Base-by-base conservation (phyloP, 2,888 invertebrate species). In the Augiades crinisus region DNA sequence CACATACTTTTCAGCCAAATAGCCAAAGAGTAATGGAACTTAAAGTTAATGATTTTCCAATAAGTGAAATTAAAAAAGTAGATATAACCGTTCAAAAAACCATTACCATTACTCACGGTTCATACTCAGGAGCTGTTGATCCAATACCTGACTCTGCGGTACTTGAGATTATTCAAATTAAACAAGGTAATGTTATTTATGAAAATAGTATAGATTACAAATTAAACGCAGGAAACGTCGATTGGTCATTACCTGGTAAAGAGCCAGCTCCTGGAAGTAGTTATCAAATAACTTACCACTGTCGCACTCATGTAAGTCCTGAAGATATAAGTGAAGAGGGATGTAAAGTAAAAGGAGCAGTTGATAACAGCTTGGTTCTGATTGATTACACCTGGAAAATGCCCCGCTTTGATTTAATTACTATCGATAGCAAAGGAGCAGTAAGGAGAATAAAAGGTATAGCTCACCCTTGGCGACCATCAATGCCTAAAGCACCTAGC, bases 361-460 rank as follows among this genome's bases (percentile, higher is more conserved):
- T 36, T 36, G 36, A 36, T 36, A 36, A 36, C 36, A 36, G 36
- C 36, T 36, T 36, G 36, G 36, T 36, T 36, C 17, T 36, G 17
- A 36, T 36, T 16, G 36, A 36, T 36, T 36, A 36, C 17, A 36
- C 36, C 31, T 31, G 31, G 31, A 31, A 31, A 31, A 31, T 31
- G 31, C 31, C 31, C 31, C 31, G 31, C 31, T 31, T 3, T 31
- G 31, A 31, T 12, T 31, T 31, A 31, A 31, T 31, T 31, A 31
- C 33, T 33, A 33, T 33, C 13, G 33, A 33, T 33, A 14, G 14
- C 13, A 33, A 33, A 31, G 31, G 31, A 31, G 31, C 10, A 10
- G 31, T 31, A 12, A 31, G 31, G 10, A 31, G 31, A 31, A 33
- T 33, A 13, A 33, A 33, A 14, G 33, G 33, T 4, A 33, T 33